phyloP scores from a whole-genome alignment of 2,113 vertebrate species.

The Fukomys damarensis region DNA sequence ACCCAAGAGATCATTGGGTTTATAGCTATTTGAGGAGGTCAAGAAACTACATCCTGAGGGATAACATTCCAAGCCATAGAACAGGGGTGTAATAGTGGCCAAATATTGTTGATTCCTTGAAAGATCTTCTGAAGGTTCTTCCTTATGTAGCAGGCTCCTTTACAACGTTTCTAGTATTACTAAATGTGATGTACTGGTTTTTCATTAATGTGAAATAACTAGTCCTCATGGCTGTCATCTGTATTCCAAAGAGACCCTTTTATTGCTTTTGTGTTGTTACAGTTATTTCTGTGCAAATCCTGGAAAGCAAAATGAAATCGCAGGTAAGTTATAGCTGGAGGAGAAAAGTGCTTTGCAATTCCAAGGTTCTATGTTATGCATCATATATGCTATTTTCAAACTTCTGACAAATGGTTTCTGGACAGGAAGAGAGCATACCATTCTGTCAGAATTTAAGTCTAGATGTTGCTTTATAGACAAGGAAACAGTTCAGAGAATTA shows the following conservation, averaged over 20 bases:
- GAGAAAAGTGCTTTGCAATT: background rate
- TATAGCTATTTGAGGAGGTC: background rate
- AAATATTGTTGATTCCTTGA: background rate
- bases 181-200: background rate
- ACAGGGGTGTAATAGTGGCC: background rate
- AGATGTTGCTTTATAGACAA: background rate
- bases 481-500: background rate
- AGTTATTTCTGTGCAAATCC: slow-evolving; percentile 10
- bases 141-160: background rate
- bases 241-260: background rate
- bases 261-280: slow-evolving; percentile 19
- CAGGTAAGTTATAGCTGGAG: background rate
- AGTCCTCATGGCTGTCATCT: background rate
- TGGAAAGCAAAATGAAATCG: slow-evolving; percentile 40
- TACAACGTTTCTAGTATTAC: background rate
- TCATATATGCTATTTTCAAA: background rate
- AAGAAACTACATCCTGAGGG: background rate
- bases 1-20: background rate
- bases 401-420: slow-evolving; percentile 22
- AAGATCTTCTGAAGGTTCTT: background rate
- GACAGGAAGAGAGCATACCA: background rate
- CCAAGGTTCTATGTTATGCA: background rate
- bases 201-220: background rate
- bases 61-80: background rate
- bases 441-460: background rate